These are phyloP conservation scores for Argyresthia goedartella DNA, from an alignment of 2,888 invertebrate genomes.

Conservation along the genomic window DNA sequence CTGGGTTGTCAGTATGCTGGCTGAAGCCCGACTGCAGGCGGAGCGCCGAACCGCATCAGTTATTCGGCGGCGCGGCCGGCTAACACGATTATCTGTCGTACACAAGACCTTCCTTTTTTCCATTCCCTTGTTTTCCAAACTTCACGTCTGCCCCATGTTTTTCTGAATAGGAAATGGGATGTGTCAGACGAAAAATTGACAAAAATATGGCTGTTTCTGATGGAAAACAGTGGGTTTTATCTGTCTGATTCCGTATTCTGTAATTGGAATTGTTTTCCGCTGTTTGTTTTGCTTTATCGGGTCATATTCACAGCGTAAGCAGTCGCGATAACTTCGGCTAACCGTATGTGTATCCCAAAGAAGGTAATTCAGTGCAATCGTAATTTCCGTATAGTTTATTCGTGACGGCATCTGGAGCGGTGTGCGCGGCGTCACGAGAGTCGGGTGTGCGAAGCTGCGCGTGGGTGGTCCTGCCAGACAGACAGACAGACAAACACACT, in stretches of 20 bases:
- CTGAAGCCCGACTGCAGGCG: not conserved
- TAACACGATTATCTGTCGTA: constrained; percentile 70
- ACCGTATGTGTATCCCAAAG: not conserved
- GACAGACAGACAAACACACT: constrained; percentile 12
- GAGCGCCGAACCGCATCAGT: constrained; percentile 38
- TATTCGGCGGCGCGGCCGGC: constrained; percentile 60
- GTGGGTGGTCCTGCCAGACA: constrained; percentile 33
- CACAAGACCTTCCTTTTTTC: constrained; percentile 61
- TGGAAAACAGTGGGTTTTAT: constrained; percentile 65
- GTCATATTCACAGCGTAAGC: not conserved
- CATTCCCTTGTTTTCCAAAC: constrained; percentile 67
- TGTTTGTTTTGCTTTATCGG: constrained; percentile 29
- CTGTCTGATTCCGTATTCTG: constrained; percentile 39
- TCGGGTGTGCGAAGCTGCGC: constrained; percentile 7
- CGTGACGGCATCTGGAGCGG: constrained; percentile 3
- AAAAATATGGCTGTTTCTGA: constrained; percentile 61
- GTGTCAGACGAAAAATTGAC: constrained; percentile 69
- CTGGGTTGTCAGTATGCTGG: too few relatives aligned
- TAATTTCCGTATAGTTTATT: not conserved
- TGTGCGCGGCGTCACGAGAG: not conserved
- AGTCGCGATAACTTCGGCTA: not conserved
- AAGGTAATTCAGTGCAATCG: not conserved
- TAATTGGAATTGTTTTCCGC: constrained; percentile 43
- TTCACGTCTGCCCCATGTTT: constrained; percentile 63
- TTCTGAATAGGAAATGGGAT: constrained; percentile 68